These are phyloP conservation scores for Catagonus wagneri DNA, from an alignment of 2,113 vertebrate genomes.

Conservation along the genomic window DNA sequence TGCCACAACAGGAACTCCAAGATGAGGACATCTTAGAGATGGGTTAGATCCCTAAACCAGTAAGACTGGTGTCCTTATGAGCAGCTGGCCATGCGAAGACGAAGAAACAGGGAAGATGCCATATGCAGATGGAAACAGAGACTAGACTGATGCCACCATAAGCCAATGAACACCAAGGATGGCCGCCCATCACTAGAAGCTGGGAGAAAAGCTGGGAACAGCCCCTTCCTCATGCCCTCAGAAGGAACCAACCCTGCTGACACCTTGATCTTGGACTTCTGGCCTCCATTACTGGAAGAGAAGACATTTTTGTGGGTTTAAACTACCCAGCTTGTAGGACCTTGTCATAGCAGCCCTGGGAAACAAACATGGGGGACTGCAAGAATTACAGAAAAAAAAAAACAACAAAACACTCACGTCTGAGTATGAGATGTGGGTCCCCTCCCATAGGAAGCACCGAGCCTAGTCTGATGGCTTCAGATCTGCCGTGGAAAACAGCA, in stretches of 20 bases:
- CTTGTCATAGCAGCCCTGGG: not conserved
- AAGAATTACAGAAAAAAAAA: not conserved
- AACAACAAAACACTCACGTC: not conserved
- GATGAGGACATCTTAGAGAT: not conserved
- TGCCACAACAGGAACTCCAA: no score
- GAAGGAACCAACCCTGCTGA: not conserved
- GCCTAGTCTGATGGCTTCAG: not conserved
- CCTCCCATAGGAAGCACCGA: not conserved
- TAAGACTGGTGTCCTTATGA: not conserved
- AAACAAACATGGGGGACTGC: not conserved
- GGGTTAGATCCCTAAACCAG: not conserved
- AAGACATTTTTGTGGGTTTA: not conserved
- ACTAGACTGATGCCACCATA: accelerated
- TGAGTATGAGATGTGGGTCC: not conserved
- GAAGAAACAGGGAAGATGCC: not conserved
- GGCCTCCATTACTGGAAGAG: not conserved
- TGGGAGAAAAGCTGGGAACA: not conserved
- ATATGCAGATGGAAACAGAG: accelerated
- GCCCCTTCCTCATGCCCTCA: not conserved
- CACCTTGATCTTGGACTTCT: not conserved
- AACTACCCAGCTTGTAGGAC: not conserved
- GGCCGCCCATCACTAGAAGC: not conserved
- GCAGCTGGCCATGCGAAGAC: not conserved
- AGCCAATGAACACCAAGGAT: accelerated
- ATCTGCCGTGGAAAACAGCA: not conserved